Evolutionary conservation across 2,797 vertebrate genomes (phyloP).

Genomic region (Etheostoma nigrum): DNA sequence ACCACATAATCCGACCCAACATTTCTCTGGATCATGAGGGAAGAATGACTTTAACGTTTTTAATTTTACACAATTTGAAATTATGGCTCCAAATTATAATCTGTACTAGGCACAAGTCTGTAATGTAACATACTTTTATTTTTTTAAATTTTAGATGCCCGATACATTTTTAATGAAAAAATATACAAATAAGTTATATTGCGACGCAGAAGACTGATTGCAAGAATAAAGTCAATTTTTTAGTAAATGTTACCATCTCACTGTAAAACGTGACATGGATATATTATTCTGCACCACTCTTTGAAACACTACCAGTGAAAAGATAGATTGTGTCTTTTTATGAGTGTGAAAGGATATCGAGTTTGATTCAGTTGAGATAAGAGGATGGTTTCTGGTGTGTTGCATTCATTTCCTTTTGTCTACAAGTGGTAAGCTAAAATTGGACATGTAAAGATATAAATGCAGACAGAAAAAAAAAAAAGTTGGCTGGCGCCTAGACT

Average conservation of each 20-base stretch:
- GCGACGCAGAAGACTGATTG: background rate
- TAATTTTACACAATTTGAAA: background rate
- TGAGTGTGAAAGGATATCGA: background rate
- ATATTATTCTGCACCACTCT: background rate
- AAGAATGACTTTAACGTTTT: background rate
- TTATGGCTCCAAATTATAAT: background rate
- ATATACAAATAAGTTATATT: background rate
- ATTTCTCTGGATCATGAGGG: background rate
- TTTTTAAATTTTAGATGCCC: background rate
- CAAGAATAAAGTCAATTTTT: background rate
- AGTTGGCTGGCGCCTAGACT: background rate
- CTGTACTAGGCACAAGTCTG: no score
- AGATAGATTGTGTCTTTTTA: background rate
- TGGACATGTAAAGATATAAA: background rate
- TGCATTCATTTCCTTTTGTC: background rate
- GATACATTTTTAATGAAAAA: background rate
- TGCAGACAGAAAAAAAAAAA: background rate
- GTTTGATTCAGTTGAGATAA: background rate
- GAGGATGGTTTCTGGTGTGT: background rate
- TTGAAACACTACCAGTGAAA: background rate
- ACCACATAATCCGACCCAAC: background rate
- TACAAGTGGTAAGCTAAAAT: background rate
- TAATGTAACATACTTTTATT: background rate
- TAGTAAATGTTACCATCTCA: background rate
- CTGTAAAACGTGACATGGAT: background rate